Conservation (phyloP, 1,140 invertebrate species). For the Trinorchestia longiramus region DNA sequence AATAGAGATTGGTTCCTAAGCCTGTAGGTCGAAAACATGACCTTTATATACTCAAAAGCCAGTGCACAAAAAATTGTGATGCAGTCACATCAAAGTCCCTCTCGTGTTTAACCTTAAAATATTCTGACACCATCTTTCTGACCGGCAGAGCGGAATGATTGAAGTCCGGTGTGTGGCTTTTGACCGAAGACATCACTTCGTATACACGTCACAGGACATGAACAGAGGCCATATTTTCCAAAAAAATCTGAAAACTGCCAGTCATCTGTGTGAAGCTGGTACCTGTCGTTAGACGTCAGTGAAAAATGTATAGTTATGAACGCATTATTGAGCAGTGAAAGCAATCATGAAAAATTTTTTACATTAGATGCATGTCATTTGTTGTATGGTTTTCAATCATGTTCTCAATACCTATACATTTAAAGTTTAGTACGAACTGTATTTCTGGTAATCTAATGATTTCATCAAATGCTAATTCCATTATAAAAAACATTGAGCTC, state of each 20-base stretch:
- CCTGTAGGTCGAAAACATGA: background rate
- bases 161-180: conserved; percentile 28
- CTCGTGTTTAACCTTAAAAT: conserved; percentile 15
- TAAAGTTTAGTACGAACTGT: background rate
- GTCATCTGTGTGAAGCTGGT: background rate
- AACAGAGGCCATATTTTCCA: background rate
- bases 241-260: background rate
- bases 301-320: background rate
- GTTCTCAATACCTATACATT: background rate
- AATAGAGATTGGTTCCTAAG: background rate
- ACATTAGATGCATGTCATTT: background rate
- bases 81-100: background rate
- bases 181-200: conserved; percentile 15
- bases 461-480: background rate
- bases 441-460: background rate
- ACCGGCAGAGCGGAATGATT: conserved; percentile 37
- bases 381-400: background rate
- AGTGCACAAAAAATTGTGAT: background rate
- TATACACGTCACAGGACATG: background rate
- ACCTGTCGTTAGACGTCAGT: background rate
- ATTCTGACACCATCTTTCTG: conserved; percentile 41
- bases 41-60: background rate
- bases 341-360: background rate
- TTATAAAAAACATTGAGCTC: background rate
- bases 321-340: background rate